Evolutionary conservation across 1,140 invertebrate species (phyloP).

Genomic region (Camponotus floridanus): DNA sequence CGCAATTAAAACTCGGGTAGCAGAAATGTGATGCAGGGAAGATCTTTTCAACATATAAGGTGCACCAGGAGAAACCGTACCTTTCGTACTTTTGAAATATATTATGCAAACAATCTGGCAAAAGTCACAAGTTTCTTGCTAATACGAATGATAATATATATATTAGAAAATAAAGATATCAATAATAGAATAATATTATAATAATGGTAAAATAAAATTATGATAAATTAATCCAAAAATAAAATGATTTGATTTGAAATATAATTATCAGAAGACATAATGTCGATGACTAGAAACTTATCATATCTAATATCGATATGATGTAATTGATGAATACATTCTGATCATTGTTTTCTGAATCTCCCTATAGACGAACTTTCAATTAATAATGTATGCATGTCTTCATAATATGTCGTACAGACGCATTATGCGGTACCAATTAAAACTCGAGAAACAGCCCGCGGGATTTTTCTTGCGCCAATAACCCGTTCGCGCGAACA

Average conservation of each 20-base stretch:
- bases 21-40: constrained; percentile 16
- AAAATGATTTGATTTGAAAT: constrained; percentile 1
- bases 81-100: not conserved
- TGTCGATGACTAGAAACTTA: not conserved
- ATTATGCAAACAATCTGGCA: too few relatives aligned
- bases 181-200: not conserved
- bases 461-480: constrained; percentile 26
- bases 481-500: constrained; percentile 22
- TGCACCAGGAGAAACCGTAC: constrained; percentile 10
- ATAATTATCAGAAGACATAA: constrained; percentile 12
- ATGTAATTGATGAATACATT: constrained; percentile 29
- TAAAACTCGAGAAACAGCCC: constrained; percentile 42
- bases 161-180: not conserved
- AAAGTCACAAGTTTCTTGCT: not conserved
- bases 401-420: constrained; percentile 38
- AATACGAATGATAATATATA: too few relatives aligned
- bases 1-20: constrained; percentile 46
- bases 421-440: constrained; percentile 44
- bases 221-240: not conserved
- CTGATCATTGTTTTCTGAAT: not conserved
- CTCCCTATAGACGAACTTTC: constrained; percentile 21
- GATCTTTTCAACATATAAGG: constrained; percentile 3
- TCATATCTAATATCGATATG: not conserved
- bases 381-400: constrained; percentile 46
- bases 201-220: not conserved